phyloP scores from a whole-genome alignment of 1,140 invertebrate genomes.

The Drosophila pallidifrons region DNA sequence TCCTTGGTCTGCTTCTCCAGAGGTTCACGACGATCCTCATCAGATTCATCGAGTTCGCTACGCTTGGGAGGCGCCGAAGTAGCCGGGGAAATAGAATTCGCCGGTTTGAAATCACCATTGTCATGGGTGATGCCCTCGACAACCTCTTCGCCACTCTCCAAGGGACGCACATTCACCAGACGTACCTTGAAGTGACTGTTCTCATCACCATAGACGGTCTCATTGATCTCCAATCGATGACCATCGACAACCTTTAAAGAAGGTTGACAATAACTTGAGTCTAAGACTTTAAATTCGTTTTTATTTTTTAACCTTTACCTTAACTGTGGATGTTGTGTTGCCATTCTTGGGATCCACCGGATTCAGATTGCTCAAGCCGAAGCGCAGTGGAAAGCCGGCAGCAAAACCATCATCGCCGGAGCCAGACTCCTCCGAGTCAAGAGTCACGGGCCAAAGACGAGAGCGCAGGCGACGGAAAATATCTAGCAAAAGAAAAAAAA shows the following conservation, averaged over 20 bases:
- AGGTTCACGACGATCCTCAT: constrained; percentile 61
- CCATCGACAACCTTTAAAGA: constrained; percentile 73
- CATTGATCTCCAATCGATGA: constrained; percentile 80
- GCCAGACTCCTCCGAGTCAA: constrained; percentile 26
- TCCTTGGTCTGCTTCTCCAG: constrained; percentile 65
- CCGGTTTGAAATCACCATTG: constrained; percentile 34
- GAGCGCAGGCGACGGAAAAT: constrained; percentile 71
- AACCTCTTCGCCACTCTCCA: constrained; percentile 75
- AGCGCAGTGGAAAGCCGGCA: constrained; percentile 28
- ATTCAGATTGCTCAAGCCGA: constrained; percentile 46
- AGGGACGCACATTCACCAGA: constrained; percentile 76
- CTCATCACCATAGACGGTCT: constrained; percentile 71
- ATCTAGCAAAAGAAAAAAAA: constrained; percentile 47
- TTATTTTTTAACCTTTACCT: constrained; percentile 49
- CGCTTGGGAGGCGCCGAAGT: constrained; percentile 52
- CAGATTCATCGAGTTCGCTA: constrained; percentile 54
- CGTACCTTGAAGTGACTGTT: constrained; percentile 80
- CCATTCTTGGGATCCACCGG: constrained; percentile 54
- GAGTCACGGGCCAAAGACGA: constrained; percentile 60
- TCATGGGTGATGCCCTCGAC: constrained; percentile 54
- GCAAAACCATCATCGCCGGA: constrained; percentile 40
- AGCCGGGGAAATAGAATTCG: constrained; percentile 5
- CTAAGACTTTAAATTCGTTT: not conserved
- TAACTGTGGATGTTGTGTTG: constrained; percentile 77
- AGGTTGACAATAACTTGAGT: not conserved